Evolutionary conservation across 2,113 vertebrate species (phyloP), one percentile per base, ranked within the genome.

Genomic region (Pseudopipra pipra): DNA sequence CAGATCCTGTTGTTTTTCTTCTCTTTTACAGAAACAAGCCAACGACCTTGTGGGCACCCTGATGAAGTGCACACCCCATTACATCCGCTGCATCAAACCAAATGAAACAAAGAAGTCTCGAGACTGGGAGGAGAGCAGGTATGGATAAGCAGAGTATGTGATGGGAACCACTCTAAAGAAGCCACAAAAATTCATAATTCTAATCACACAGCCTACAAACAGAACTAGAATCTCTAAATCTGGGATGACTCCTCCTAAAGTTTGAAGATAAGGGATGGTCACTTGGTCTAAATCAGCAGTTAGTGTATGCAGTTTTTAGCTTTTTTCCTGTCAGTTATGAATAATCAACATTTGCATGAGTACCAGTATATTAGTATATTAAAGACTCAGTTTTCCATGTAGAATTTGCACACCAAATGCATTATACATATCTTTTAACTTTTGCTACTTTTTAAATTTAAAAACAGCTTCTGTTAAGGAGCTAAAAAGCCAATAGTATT

Each of bases 111-210:
- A 99, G 98, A 99, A 99, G 95, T 97, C 99, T 89, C 98, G 96
- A 77, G 99, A 99, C 98, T 99, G 99, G 99, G 99, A 99, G 80
- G 99, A 99, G 93, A 99, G 99, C 96, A 99, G 99, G 99, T 99
- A 96, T 9, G 92, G 51, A 25, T 33, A 4, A 28, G 41, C 21
- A 13, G 31, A 14, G 8, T 12, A 5, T 3, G 15, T 20, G 8
- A 85, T 30, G 33, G 70, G 15, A 43, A 72, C 35, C 19, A 37
- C 37, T 27, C 25, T 39, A 12, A 63, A 55, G n/a, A 61, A 33
- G 23, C 24, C 22, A 51, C 14, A 55, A 41, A 78, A 78, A 14
- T 1, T 19, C 9, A 2, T 21, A 1, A 43, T 70, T 66, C 37
- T 85, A 35, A 22, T 39, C 28, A 7, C 27, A 21, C 22, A 27